phyloP scores from a whole-genome alignment of 2,797 vertebrate genomes.

The Gorsachius magnificus region DNA sequence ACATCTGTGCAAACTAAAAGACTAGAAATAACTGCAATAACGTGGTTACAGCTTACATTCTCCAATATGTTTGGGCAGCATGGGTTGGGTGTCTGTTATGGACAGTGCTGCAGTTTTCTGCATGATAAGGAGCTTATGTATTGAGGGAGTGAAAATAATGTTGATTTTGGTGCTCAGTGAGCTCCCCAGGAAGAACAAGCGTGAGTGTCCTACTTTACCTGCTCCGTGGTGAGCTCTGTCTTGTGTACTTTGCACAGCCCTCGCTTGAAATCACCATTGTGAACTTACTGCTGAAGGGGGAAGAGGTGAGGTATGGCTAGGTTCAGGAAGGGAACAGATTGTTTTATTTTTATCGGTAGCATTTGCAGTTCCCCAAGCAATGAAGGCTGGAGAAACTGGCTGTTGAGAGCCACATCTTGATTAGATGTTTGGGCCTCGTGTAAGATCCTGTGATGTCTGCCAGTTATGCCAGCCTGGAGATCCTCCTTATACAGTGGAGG shows the following conservation, averaged over 20 bases:
- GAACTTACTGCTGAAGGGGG: slow-evolving; percentile 9
- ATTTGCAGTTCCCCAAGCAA: background rate
- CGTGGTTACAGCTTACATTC: background rate
- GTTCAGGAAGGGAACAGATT: background rate
- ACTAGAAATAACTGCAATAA: background rate
- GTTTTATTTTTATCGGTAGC: background rate
- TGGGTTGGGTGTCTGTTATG: background rate
- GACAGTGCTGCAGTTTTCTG: background rate
- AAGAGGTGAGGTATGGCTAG: background rate
- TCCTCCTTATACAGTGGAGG: background rate
- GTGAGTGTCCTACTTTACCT: background rate
- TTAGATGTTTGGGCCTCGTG: background rate
- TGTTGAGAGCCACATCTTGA: background rate
- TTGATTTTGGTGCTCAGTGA: background rate
- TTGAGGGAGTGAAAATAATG: background rate
- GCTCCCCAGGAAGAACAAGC: background rate
- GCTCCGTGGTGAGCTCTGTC: background rate
- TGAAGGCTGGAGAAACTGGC: background rate
- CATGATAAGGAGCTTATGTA: background rate
- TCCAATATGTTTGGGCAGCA: background rate
- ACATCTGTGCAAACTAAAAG: background rate
- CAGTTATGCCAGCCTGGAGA: background rate
- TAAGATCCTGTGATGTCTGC: background rate
- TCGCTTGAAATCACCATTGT: background rate
- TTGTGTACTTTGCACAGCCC: background rate